These are phyloP conservation scores for Spea hammondii DNA, from an alignment of 2,797 vertebrate species.

Conservation along the genomic window DNA sequence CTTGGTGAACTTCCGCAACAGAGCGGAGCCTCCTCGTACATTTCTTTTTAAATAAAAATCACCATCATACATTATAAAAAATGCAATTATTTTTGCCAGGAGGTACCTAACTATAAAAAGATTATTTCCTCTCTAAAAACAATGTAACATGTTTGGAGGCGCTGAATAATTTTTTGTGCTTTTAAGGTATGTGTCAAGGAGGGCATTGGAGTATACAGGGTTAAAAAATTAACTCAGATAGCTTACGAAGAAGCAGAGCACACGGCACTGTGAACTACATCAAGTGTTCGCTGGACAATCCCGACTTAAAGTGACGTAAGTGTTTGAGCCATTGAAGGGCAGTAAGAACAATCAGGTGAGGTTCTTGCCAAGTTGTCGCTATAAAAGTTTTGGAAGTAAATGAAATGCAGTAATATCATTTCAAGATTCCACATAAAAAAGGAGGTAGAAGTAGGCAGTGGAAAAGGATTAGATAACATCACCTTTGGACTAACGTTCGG, in stretches of 20 bases:
- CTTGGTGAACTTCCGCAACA: too few relatives aligned
- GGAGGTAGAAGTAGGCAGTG: slow-evolving; percentile 28
- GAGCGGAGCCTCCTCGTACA: too few relatives aligned
- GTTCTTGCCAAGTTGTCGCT: slow-evolving; percentile 43
- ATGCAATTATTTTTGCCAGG: too few relatives aligned
- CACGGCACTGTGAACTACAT: slow-evolving; percentile 30
- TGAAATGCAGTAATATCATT: slow-evolving; percentile 43
- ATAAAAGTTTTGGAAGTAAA: slow-evolving; percentile 47
- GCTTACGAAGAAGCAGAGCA: background rate
- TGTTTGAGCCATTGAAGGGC: slow-evolving; percentile 38
- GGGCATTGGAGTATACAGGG: too few relatives aligned
- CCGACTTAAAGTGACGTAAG: slow-evolving; percentile 48
- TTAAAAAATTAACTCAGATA: too few relatives aligned
- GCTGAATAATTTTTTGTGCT: too few relatives aligned
- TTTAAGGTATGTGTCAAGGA: too few relatives aligned
- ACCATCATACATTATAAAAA: too few relatives aligned
- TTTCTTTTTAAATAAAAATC: too few relatives aligned
- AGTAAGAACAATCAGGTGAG: slow-evolving; percentile 40
- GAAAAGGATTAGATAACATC: slow-evolving; percentile 27
- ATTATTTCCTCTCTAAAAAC: too few relatives aligned
- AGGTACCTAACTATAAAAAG: too few relatives aligned
- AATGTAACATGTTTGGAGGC: too few relatives aligned
- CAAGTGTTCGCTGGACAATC: slow-evolving; percentile 19
- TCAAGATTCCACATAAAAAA: slow-evolving; percentile 45
- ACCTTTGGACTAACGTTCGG: slow-evolving; percentile 13